Evolutionary conservation across 1,140 invertebrate species (phyloP).

Genomic region (Macrosteles quadrilineatus): DNA sequence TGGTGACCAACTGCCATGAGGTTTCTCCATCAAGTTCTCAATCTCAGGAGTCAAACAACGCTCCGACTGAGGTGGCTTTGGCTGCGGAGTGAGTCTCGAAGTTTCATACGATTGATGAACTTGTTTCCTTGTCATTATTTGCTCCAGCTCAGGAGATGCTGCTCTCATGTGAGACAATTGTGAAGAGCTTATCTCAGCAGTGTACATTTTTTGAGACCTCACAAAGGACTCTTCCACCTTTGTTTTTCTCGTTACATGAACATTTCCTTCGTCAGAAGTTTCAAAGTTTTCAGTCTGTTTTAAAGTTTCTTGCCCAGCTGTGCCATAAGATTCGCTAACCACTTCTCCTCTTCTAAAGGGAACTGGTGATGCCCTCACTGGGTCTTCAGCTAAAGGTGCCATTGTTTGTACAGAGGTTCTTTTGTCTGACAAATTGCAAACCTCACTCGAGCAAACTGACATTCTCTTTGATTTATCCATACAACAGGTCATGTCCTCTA

Average conservation of each 20-base stretch:
- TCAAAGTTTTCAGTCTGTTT: conserved; percentile 8
- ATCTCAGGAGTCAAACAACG: conserved; percentile 32
- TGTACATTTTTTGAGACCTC: conserved; percentile 3
- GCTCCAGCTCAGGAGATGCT: conserved; percentile 10
- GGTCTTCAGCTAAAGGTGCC: conserved; percentile 1
- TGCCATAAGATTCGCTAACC: not conserved
- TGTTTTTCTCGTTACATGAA: conserved; percentile 21
- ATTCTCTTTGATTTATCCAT: conserved; percentile 35
- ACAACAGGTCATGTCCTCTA: conserved; percentile 12
- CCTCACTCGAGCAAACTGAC: conserved; percentile 41
- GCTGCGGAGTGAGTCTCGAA: not conserved
- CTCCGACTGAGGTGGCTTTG: conserved; percentile 1
- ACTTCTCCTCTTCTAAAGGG: conserved; percentile 8
- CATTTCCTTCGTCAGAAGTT: conserved; percentile 14
- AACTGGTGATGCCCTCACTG: conserved; percentile 34
- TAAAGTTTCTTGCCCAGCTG: not conserved
- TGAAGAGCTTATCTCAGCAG: conserved; percentile 3
- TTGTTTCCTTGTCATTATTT: conserved; percentile 16
- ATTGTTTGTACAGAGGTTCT: not conserved
- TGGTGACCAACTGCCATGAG: conserved; percentile 34
- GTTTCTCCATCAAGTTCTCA: conserved; percentile 30
- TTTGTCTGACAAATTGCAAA: conserved; percentile 33
- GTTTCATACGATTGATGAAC: not conserved
- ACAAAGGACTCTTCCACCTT: conserved; percentile 30
- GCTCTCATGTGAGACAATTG: not conserved